Evolutionary conservation across 2,888 invertebrate species (phyloP), one percentile per base, ranked within the genome.

Genomic region (Cataglyphis albicans): DNA sequence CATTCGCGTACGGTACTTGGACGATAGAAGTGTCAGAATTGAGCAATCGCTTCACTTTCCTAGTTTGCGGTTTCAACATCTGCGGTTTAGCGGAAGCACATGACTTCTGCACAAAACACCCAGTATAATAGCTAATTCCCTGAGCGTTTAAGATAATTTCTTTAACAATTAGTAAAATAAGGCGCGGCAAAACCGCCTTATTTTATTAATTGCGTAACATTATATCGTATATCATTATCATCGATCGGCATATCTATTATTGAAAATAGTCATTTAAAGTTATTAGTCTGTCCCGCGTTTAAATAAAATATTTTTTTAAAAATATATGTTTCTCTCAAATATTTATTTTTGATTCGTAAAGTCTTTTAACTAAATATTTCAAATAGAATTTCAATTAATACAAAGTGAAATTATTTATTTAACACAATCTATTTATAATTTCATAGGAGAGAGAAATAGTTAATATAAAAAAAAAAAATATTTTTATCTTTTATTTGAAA

Each of bases 141-240:
- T 3, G 21, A 12, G 7, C 32, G 44, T 12, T 44, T 21, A 18
- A 68, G 44, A 4, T 35, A 44, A 70, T 70, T 65, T 59, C 4
- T 4, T 21, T 21, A 21, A 35, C 6, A 61, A 70, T 80, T 70
- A 80, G 21, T 41, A 21, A 41, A 44, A 78, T 44, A 44, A 78
- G 59, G 0, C 7, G 15, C 44, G n/a, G 12, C 67, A 67, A 25
- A 59, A 21, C 76, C n/a, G 18, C 15, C 15, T 25, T 25, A 3
- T 6, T 35, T 59, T 41, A 25, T 68, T 18, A 41, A 59, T 15
- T 15, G 21, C 10, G 52, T n/a, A 52, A 67, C 29, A 35, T n/a
- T 35, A 2, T 9, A 32, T 21, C 32, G 32, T 18, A 25, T 25
- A 52, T 32, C 0, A 52, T 52, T 52, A 52, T 3, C 0, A 7